phyloP scores from a whole-genome alignment of 2,797 vertebrate species.

The Parambassis ranga region DNA sequence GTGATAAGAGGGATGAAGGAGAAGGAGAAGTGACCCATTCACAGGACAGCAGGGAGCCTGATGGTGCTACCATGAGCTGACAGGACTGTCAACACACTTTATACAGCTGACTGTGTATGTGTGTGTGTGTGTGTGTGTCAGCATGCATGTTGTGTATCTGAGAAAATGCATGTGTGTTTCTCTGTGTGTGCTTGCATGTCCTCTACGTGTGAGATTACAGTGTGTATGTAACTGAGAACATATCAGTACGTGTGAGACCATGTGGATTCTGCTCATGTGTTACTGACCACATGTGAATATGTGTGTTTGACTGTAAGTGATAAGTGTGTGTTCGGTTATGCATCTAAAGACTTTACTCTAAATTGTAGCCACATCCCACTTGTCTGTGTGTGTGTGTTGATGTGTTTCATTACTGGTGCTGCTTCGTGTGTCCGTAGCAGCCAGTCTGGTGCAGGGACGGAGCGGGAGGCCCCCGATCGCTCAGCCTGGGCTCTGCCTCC shows the following conservation, averaged over 20 bases:
- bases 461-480: constrained; percentile 81
- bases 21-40: constrained; percentile 68
- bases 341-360: constrained; percentile 12
- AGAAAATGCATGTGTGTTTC: constrained; percentile 1
- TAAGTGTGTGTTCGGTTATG: neutral
- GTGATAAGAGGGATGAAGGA: constrained; percentile 51
- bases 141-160: constrained; percentile 10
- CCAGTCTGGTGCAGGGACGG: constrained; percentile 47
- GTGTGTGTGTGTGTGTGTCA: neutral
- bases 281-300: neutral
- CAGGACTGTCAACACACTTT: constrained; percentile 60
- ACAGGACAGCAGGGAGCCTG: constrained; percentile 69
- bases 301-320: neutral
- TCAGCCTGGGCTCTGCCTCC: constrained; percentile 76
- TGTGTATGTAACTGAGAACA: constrained; percentile 18
- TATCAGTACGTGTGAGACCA: neutral
- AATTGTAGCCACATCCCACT: constrained; percentile 5
- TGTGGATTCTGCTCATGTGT: neutral
- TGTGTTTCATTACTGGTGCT: constrained; percentile 79
- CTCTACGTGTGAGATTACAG: constrained; percentile 11
- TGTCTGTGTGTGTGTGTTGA: neutral
- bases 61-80: constrained; percentile 69
- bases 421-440: constrained; percentile 71
- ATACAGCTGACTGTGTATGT: constrained; percentile 20
- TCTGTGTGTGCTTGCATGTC: constrained; percentile 18